Conservation (phyloP, 2,888 invertebrate genomes). For the Clusia tigrina region DNA sequence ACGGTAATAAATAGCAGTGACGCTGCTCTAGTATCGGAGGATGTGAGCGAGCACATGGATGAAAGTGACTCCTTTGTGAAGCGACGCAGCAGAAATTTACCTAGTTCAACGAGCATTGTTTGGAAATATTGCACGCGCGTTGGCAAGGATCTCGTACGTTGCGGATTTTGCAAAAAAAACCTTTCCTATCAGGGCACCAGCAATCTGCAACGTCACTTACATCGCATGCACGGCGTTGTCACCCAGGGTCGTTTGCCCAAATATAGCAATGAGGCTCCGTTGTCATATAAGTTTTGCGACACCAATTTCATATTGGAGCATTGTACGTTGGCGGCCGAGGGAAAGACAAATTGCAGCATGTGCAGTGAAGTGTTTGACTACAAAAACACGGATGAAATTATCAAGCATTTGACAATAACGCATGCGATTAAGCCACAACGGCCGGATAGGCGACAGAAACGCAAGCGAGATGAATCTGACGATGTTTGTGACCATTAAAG, state of each 20-base stretch:
- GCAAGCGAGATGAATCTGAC: slow-evolving; percentile 33
- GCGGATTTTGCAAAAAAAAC: slow-evolving; percentile 50
- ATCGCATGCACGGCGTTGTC: slow-evolving; percentile 53
- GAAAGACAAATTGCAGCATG: slow-evolving; percentile 45
- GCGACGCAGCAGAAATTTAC: slow-evolving; percentile 8
- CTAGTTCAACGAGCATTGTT: slow-evolving; percentile 41
- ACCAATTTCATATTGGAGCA: slow-evolving; percentile 39
- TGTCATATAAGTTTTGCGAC: neutral
- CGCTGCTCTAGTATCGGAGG: neutral
- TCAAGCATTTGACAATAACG: slow-evolving; percentile 39
- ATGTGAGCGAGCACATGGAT: neutral
- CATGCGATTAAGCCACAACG: slow-evolving; percentile 31
- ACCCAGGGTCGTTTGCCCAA: slow-evolving; percentile 33
- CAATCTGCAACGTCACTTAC: slow-evolving; percentile 51
- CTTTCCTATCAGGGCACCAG: slow-evolving; percentile 53
- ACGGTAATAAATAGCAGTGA: slow-evolving; percentile 9
- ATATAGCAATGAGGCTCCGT: neutral
- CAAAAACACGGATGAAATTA: slow-evolving; percentile 36
- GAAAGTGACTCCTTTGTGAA: neutral
- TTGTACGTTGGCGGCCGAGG: slow-evolving; percentile 30
- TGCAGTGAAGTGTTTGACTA: slow-evolving; percentile 44
- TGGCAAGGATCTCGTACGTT: slow-evolving; percentile 46
- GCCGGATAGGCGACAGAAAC: slow-evolving; percentile 19
- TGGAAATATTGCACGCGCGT: slow-evolving; percentile 50
- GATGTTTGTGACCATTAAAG: slow-evolving; percentile 29